Conservation (phyloP, 2,113 vertebrate species). For the human region GRCh38 chr1:63940001-63940500, state of each 20-base stretch:
- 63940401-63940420: background rate
- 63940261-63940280: constrained; percentile 25
- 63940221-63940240: background rate
- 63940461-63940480: background rate
- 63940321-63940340: background rate
- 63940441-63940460: background rate
- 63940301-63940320: constrained; percentile 19
- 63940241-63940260: background rate
- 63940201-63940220: background rate
- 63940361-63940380: background rate
- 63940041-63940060: background rate
- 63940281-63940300: constrained; percentile 25
- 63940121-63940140: constrained; percentile 21
- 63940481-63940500: background rate
- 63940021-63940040: too few species aligned
- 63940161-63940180: background rate
- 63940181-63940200: background rate
- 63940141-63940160: background rate
- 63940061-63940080: background rate
- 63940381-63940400: background rate
- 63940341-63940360: background rate
- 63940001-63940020: background rate
- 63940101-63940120: background rate
- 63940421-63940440: background rate
- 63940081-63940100: background rate